Evolutionary conservation across 64 coral and sea anemone species (phyloP), one percentile per base, ranked within the genome.

Genomic region (Stylophora pistillata): DNA sequence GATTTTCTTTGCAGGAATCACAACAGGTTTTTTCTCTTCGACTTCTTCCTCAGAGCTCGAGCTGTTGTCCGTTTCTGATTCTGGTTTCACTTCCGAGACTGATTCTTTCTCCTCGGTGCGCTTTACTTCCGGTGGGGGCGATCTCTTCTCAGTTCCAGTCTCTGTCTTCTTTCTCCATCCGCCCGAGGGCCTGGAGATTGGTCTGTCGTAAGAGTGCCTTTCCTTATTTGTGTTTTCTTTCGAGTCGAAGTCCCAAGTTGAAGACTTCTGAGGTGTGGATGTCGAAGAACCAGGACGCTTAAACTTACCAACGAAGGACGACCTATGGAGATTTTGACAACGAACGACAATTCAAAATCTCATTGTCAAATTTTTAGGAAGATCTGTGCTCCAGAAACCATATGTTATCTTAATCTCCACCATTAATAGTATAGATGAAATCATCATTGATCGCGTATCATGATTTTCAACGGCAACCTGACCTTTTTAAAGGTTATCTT

Each of bases 131-230:
- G 0, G n/a, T 13, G 78, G 16, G 9, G 63, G 34, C 31, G 56
- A 6, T 21, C 16, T 23, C 89, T 82, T 30, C 16, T 75, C 65
- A 47, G 30, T 76, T 56, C 62, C 77, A 71, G 32, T 90, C 61
- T 74, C 81, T 27, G 41, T 7, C 74, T 93, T 92, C 81, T 93
- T 96, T 71, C 73, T 93, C 94, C 94, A 96, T 16, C 94, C 87
- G 13, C 87, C 94, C 47, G 94, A 92, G 29, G 76, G 54, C 16
- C 71, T 86, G 52, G 55, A 73, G 41, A 37, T 55, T 69, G 68
- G 34, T 37, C 56, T 23, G 60, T 82, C 79, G 3, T 30, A 61
- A 26, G 56, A 61, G 23, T 58, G 56, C 6, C 30, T 80, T 76
- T 11, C 52, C 13, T 12, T 78, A 4, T 13, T 27, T 52, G 23